These are phyloP conservation scores for Amiota minor DNA, from an alignment of 2,888 invertebrate species.

Conservation along the genomic window DNA sequence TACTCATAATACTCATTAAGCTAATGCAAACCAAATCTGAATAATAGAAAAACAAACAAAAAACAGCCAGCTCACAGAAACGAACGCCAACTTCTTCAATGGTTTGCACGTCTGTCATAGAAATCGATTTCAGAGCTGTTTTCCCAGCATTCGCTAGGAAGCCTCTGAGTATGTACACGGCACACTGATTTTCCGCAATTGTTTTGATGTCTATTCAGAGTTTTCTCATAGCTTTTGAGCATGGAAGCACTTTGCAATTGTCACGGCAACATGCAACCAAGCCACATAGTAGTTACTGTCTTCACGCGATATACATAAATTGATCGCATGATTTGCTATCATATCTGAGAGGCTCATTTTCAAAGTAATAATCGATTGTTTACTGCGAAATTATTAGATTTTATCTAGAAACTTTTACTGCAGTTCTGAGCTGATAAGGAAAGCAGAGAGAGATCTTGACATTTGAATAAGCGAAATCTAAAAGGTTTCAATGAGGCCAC, in stretches of 20 bases:
- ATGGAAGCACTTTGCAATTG: conserved; percentile 80
- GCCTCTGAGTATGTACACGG: conserved; percentile 75
- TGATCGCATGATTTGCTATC: conserved; percentile 53
- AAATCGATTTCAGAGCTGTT: conserved; percentile 78
- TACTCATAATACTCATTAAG: too few species aligned
- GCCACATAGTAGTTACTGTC: conserved; percentile 56
- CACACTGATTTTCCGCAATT: conserved; percentile 81
- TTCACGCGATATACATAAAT: neutral
- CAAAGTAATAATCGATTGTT: too few species aligned
- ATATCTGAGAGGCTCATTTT: too few species aligned
- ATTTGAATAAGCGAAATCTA: too few species aligned
- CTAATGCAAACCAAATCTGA: too few species aligned
- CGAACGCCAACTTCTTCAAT: conserved; percentile 78
- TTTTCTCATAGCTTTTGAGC: conserved; percentile 83
- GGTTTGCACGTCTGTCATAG: conserved; percentile 81
- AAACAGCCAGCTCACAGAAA: conserved; percentile 31
- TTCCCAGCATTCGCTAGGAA: conserved; percentile 80
- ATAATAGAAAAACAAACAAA: neutral
- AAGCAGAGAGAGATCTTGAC: too few species aligned
- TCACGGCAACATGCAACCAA: conserved; percentile 76
- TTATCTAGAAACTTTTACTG: too few species aligned
- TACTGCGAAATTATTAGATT: too few species aligned
- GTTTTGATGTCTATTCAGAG: conserved; percentile 80
- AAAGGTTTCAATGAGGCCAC: too few species aligned
- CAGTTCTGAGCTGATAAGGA: too few species aligned